Percentiles rank a stretch among this genome's conserved stretches.
phyloP scores from a whole-genome alignment of 2,113 vertebrate species.

The Numida meleagris region DNA sequence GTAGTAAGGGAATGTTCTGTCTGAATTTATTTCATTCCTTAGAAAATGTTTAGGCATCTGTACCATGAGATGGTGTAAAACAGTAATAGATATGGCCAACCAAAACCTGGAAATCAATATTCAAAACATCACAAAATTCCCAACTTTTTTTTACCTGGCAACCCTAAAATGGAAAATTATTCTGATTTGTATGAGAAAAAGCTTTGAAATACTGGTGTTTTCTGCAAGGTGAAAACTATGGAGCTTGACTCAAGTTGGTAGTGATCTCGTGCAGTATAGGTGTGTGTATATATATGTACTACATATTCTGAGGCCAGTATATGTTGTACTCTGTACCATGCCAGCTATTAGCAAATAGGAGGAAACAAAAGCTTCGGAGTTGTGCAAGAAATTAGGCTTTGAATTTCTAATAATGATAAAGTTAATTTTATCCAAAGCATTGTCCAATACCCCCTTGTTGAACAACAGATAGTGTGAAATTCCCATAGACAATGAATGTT shows the following conservation, averaged over 20 bases:
- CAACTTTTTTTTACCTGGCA: background rate
- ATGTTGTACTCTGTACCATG: background rate
- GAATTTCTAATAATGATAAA: background rate
- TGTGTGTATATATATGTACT: background rate
- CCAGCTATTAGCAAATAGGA: background rate
- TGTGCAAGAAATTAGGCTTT: background rate
- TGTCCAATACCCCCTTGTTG: background rate
- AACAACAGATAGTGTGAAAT: constrained; percentile 8
- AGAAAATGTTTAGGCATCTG: background rate
- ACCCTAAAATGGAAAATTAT: background rate
- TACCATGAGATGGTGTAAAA: background rate
- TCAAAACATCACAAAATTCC: background rate
- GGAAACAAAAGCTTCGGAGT: background rate
- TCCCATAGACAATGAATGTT: background rate
- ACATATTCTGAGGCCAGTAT: background rate
- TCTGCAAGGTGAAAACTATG: background rate
- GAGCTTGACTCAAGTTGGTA: background rate
- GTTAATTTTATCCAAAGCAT: background rate
- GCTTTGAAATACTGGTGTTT: background rate
- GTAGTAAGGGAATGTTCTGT: background rate
- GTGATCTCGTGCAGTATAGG: background rate
- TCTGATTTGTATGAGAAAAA: background rate
- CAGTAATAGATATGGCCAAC: fast-evolving
- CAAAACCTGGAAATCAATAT: background rate
- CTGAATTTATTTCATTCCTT: background rate